A percentile compares a stretch with the other conserved stretches of the same genome.
These are phyloP conservation scores for Lethocerus indicus DNA, from an alignment of 1,140 invertebrate genomes.

Conservation along the genomic window DNA sequence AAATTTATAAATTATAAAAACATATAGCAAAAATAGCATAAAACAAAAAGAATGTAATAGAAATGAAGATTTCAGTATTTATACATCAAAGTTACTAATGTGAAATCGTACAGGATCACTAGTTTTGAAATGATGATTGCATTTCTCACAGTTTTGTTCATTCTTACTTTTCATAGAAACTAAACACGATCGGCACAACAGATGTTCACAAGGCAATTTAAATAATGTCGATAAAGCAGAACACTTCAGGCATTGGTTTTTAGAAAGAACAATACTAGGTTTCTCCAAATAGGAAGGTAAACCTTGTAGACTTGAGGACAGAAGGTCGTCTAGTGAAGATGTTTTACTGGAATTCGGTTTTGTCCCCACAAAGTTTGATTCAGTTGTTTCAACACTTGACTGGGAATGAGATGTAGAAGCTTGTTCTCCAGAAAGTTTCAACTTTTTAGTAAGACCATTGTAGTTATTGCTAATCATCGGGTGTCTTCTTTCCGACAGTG, in stretches of 20 bases:
- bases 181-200: slow-evolving; percentile 10
- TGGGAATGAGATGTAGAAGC: not conserved
- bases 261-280: not conserved
- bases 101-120: no score
- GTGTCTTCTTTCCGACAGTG: slow-evolving; percentile 33
- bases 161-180: not conserved
- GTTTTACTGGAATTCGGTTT: not conserved
- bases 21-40: no score
- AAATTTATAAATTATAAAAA: no score
- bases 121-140: no score
- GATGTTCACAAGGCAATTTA: slow-evolving; percentile 7
- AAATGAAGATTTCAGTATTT: no score
- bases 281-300: slow-evolving; percentile 9
- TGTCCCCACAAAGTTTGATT: not conserved
- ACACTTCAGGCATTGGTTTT: slow-evolving; percentile 5
- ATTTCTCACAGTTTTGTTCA: not conserved
- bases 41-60: no score
- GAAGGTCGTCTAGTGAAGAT: slow-evolving; percentile 2
- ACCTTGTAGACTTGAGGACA: not conserved
- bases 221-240: not conserved
- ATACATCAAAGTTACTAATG: no score
- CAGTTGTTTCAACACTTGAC: slow-evolving; percentile 2
- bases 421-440: not conserved
- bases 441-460: no score
- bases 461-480: no score